phyloP scores from a whole-genome alignment of 1,140 invertebrate species.

The Lordiphosa stackelbergi region DNA sequence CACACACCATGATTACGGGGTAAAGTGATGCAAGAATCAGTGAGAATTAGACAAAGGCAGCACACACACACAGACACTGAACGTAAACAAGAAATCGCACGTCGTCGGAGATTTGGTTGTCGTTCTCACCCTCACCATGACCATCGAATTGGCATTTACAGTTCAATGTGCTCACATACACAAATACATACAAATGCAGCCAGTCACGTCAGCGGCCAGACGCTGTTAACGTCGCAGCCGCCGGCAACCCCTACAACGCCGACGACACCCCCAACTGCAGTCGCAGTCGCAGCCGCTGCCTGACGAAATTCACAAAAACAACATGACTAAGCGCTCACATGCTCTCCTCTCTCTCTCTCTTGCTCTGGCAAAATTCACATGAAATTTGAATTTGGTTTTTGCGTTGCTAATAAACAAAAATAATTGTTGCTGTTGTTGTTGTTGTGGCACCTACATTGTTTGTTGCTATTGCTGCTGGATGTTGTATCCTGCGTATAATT shows the following conservation, averaged over 20 bases:
- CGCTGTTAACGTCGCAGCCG: slow-evolving; percentile 59
- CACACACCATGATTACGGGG: slow-evolving; percentile 61
- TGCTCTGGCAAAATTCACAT: slow-evolving; percentile 20
- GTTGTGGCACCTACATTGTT: slow-evolving; percentile 54
- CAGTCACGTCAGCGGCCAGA: slow-evolving; percentile 56
- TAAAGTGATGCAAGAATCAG: slow-evolving; percentile 65
- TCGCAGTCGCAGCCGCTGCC: slow-evolving; percentile 37
- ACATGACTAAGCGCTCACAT: slow-evolving; percentile 58
- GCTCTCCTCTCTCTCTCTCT: slow-evolving; percentile 15
- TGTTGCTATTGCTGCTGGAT: slow-evolving; percentile 25
- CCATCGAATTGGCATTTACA: slow-evolving; percentile 73
- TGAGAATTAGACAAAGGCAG: slow-evolving; percentile 48
- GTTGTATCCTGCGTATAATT: slow-evolving; percentile 33
- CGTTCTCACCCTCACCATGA: slow-evolving; percentile 63
- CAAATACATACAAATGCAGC: slow-evolving; percentile 20
- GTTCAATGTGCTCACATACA: slow-evolving; percentile 65
- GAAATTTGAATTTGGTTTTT: slow-evolving; percentile 27
- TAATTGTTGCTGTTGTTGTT: slow-evolving; percentile 8
- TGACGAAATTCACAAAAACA: slow-evolving; percentile 72
- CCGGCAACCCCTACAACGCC: slow-evolving; percentile 67
- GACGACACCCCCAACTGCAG: slow-evolving; percentile 27
- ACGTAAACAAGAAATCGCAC: slow-evolving; percentile 70
- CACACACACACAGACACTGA: slow-evolving; percentile 18
- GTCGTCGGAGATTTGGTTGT: slow-evolving; percentile 29
- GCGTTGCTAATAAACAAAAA: slow-evolving; percentile 10